Base-by-base conservation (phyloP, 2,113 vertebrate species). In the Rhombomys opimus region DNA sequence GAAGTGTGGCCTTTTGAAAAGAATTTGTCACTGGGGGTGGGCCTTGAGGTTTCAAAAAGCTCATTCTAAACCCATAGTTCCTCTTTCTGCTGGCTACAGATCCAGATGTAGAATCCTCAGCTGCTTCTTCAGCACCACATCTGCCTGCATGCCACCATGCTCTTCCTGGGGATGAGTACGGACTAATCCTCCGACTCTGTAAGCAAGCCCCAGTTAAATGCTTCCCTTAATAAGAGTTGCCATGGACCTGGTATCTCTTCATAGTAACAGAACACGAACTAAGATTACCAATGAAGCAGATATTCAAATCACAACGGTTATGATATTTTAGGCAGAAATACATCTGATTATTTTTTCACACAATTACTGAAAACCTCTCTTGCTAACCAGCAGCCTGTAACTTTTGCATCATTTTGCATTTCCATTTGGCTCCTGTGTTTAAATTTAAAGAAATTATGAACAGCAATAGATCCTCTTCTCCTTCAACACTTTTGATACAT, bases 401-500 rank as follows among this genome's bases (percentile, higher is more conserved):
- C 2, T 87, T 63, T 30, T 41, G 67, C 14, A 41, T 90, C 38
- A 85, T 89, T 68, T 57, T 27, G 50, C 72, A 3, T 17, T 73
- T 72, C 50, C 7, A 52, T 65, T 84, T 94, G 46, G 9, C 13
- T 73, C 30, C 52, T 72, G 68, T 89, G 12, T 86, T 91, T 73
- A 68, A 91, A 67, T 2, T 63, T 86, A 93, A 95, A 95, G 78
- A 78, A 32, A 78, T 32, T 54, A 52, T 15, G 59, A 94, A 78
- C 1, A 67, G 15, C 12, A 75, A 68, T 13, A 68, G 30, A 52
- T 22, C 68, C 87, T 75, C 35, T 18, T 59, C 7, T 77, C 70
- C 5, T 54, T 65, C 23, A 67, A 76, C 7, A 11, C 1, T 89
- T 65, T 78, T 81, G 52, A 91, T 75, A 20, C 4, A 76, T 8